Evolutionary conservation across 2,797 vertebrate genomes (phyloP), one percentile per base, ranked within the genome.

Genomic region (Sebastes nivosus): DNA sequence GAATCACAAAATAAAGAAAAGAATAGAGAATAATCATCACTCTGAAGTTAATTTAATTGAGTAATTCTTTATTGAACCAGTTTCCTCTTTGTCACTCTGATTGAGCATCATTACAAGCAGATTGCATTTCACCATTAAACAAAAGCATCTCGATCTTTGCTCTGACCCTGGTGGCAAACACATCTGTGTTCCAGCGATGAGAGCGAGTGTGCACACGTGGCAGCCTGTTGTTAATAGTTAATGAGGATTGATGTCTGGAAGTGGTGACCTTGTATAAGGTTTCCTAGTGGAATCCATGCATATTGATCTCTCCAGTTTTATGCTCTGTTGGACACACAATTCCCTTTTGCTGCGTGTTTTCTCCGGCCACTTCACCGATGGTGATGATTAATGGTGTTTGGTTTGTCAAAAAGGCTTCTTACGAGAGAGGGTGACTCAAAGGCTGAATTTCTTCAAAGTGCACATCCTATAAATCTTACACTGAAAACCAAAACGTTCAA

Each of bases 191-290:
- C 52, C 29, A 50, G 16, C 63, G 66, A 80, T 67, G 83, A 65
- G 79, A 55, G 74, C 8, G 46, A 67, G 80, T 66, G 81, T 14
- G 59, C 63, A 69, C 87, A 89, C 79, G 83, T 89, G 82, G 88
- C 86, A 80, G 91, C 87, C 89, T 81, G 79, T 88, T 89, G 89
- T 96, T 92, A 96, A 96, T 95, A 93, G 84, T 96, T 96, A 94
- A 96, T 96, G 94, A 95, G 94, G 94, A 94, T 94, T 93, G 94
- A 94, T 96, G 88, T 94, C 94, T 89, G 75, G 73, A 89, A 90
- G 90, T 89, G 90, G 89, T 92, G 93, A 95, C 94, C 93, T 95
- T 92, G 93, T 93, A 77, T 95, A 89, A 81, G 87, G 93, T 95
- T 95, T 95, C 94, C 85, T 88, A 69, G 82, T 93, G 92, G 93